phyloP scores from a whole-genome alignment of 1,140 invertebrate genomes.

The Doryteuthis pealeii region DNA sequence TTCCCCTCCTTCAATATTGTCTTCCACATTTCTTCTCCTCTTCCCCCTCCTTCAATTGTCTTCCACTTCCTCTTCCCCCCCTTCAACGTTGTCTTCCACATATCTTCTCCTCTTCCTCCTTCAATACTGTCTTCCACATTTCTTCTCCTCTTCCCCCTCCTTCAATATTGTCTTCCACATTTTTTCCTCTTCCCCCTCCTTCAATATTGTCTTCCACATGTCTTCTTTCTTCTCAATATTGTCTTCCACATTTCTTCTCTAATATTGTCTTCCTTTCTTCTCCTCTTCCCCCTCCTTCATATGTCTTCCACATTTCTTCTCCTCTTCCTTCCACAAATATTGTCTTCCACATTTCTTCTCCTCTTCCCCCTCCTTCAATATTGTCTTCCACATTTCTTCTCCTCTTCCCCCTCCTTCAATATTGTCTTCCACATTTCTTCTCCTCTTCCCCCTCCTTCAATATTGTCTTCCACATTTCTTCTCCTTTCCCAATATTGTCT shows the following conservation, averaged over 20 bases:
- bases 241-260: neutral
- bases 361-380: neutral
- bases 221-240: neutral
- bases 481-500: too few species aligned
- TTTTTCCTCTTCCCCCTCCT: neutral
- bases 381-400: neutral
- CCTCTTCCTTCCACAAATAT: neutral
- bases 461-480: too few species aligned
- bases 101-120: neutral
- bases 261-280: neutral
- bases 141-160: neutral
- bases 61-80: neutral
- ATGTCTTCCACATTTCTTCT: neutral
- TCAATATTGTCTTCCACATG: neutral
- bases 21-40: neutral
- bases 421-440: neutral
- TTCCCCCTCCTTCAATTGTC: neutral
- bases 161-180: too few species aligned
- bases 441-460: neutral
- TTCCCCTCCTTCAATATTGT: neutral
- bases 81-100: neutral
- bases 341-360: neutral
- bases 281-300: neutral
- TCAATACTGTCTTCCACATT: neutral
- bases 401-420: neutral